phyloP scores from a whole-genome alignment of 1,140 invertebrate genomes.

The Reticulitermes speratus region DNA sequence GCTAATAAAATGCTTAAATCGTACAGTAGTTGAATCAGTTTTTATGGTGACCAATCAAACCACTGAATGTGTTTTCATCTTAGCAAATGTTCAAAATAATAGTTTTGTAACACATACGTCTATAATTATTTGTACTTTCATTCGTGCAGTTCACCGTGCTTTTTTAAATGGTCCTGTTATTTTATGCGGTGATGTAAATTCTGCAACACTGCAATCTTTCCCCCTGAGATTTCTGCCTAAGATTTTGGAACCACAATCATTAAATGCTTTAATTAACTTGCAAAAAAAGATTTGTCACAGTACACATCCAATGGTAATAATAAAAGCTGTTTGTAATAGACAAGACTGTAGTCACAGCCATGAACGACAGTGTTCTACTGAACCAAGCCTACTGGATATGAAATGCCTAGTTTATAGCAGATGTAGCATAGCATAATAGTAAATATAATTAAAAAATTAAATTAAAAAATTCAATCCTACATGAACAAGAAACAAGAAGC shows the following conservation, averaged over 20 bases:
- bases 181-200: neutral
- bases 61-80: neutral
- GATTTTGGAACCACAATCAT: constrained; percentile 12
- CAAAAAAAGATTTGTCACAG: neutral
- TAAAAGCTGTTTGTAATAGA: neutral
- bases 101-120: neutral
- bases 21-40: neutral
- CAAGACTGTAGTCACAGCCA: neutral
- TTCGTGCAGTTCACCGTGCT: constrained; percentile 3
- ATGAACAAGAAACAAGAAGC: neutral
- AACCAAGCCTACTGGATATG: neutral
- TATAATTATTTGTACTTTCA: constrained; percentile 4
- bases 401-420: neutral
- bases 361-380: neutral
- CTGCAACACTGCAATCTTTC: neutral
- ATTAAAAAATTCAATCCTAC: neutral
- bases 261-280: constrained; percentile 13
- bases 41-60: neutral
- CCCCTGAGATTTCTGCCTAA: neutral
- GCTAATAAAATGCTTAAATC: neutral
- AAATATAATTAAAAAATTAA: neutral
- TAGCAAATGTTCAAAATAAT: neutral
- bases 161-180: neutral
- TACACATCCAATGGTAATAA: neutral
- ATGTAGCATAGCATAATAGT: neutral